Evolutionary conservation across 2,113 vertebrate genomes (phyloP).

Genomic region (Brienomyrus brachyistius): DNA sequence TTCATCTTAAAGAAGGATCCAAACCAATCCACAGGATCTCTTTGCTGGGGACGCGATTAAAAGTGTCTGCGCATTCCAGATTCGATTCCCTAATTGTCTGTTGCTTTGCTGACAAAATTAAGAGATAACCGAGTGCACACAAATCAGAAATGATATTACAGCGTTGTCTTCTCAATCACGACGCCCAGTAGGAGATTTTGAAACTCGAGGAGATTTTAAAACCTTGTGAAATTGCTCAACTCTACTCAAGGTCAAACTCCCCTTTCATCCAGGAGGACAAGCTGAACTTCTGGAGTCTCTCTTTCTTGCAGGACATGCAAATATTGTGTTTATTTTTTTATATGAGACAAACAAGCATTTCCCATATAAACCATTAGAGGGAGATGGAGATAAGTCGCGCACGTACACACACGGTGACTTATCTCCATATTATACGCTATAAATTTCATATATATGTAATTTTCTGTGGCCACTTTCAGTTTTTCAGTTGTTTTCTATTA

Average conservation of each 20-base stretch:
- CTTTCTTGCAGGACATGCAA: neutral
- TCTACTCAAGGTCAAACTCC: neutral
- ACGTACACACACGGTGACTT: neutral
- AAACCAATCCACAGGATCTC: neutral
- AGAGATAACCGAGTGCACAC: neutral
- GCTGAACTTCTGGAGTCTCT: neutral
- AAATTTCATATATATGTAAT: neutral
- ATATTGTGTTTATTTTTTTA: neutral
- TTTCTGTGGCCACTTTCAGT: neutral
- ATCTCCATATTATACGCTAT: neutral
- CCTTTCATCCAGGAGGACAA: neutral
- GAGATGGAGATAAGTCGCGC: neutral
- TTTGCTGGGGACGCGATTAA: neutral
- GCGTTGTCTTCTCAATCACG: neutral
- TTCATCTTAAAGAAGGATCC: neutral
- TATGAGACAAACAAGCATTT: neutral
- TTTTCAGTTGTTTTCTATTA: neutral
- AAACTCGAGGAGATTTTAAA: neutral
- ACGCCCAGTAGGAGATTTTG: neutral
- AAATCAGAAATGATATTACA: neutral
- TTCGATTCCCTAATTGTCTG: neutral
- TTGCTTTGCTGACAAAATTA: constrained; percentile 6
- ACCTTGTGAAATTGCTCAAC: neutral
- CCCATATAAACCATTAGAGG: constrained; percentile 14
- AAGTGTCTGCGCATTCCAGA: neutral